Base-by-base conservation (phyloP, 1,140 invertebrate genomes). In the Arion vulgaris region DNA sequence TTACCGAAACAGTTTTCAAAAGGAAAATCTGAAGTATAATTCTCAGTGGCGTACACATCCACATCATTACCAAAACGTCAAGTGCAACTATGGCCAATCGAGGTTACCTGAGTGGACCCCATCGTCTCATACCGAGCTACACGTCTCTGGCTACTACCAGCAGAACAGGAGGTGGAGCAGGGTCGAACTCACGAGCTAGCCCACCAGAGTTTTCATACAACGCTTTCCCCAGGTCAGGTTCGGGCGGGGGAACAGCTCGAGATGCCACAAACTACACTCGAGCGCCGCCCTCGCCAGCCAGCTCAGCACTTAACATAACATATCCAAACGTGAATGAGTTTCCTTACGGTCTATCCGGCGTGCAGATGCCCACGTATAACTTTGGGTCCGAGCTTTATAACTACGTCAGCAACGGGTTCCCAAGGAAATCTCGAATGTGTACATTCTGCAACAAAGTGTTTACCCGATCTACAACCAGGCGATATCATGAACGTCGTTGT, bases 401-500 rank as follows among this genome's bases (percentile, higher is more conserved):
- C 80, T 91, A 89, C 84, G 88, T 88, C 13, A 86, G 87, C 81
- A 91, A 91, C 75, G 89, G 90, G 41, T 90, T 90, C 78, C 89
- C 89, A 34, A 85, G 90, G 66, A 91, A 91, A 82, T 91, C 90
- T 36, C 82, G 90, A 17, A 89, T 90, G 38, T 91, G 90, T 84
- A 88, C 85, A 74, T 91, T 88, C 72, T 91, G 90, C 82, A 84
- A 86, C 51, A 91, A 91, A 85, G 88, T 90, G 23, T 91, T 91
- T 80, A 91, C 90, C 7, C 85, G 90, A 15, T 91, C 90, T 23
- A 91, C 90, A 72, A 91, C 90, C 2, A 84, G 90, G 75, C 86
- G 90, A 19, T 91, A 91, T 80, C 90, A 91, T 82, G 90, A 91
- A 82, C 89, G 88, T 69, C 87, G 90, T 26, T 91, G 90, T 80